Evolutionary conservation across 1,140 invertebrate genomes (phyloP), one percentile per base, ranked within the genome.

Genomic region (Tetragnatha versicolor): DNA sequence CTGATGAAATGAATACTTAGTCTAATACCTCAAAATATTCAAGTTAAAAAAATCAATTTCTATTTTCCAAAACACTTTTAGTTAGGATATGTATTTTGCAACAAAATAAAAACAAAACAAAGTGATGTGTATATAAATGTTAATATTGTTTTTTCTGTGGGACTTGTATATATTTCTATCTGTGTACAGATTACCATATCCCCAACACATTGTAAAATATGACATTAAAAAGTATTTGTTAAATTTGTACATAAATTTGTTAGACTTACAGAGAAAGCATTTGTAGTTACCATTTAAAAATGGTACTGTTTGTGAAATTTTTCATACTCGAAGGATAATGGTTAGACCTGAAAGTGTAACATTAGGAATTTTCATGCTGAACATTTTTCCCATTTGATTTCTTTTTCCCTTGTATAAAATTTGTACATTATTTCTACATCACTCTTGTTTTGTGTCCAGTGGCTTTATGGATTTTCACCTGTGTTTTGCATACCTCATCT

Each of bases 201-300:
- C 22, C 45, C 49, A n/a, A n/a, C n/a, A n/a, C n/a, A 42, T 45
- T 72, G 69, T 72, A 72, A 42, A 45, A 72, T 72, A 72, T 31
- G 33, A 72, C 69, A 72, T 72, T 53, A 47, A 35, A n/a, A 51
- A 45, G 33, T 68, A 53, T 70, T 72, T 72, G 69, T 72, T 72
- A 72, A 20, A 72, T 72, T 58, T 72, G 69, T 72, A 72, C 27
- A 72, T 72, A 72, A 72, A 14, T 63, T 66, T 70, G 66, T 70
- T 70, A 70, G 66, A 53, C 25, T 33, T 60, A 2, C 66, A 51
- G 3, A 53, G 20, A 47, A 70, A 42, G 42, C 66, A 70, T 70
- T 70, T 70, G 45, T 70, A 53, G 22, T 33, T 70, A 53, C 49
- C 66, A 37, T 70, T 53, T 53, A 25, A 14, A 17, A 14, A n/a